phyloP scores from a whole-genome alignment of 2,888 invertebrate genomes.

The Liopterus haemorrhoidalis region DNA sequence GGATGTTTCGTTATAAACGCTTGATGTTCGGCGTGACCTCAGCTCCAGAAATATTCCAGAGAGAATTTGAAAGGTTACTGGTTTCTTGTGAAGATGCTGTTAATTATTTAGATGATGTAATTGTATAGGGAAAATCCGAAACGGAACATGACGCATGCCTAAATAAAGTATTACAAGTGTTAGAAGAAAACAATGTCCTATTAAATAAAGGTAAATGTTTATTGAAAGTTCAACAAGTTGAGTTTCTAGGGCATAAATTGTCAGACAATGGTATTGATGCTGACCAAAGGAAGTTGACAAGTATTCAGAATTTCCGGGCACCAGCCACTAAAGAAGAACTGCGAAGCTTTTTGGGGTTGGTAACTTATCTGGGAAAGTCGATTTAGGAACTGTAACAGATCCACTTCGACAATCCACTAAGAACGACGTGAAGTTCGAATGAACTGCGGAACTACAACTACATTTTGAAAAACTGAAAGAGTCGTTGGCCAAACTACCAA shows the following conservation, averaged over 20 bases:
- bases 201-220: slow-evolving; percentile 35
- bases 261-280: not conserved
- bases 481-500: too few species aligned
- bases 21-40: slow-evolving; percentile 40
- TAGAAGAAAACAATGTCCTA: slow-evolving; percentile 30
- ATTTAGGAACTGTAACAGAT: too few species aligned
- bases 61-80: slow-evolving; percentile 34
- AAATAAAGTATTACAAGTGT: slow-evolving; percentile 28
- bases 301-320: slow-evolving; percentile 3
- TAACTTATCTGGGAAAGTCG: too few species aligned
- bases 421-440: too few species aligned
- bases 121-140: slow-evolving; percentile 34
- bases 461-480: too few species aligned
- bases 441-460: too few species aligned
- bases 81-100: slow-evolving; percentile 33
- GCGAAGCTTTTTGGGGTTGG: slow-evolving; percentile 2
- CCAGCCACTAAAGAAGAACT: slow-evolving; percentile 3
- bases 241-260: slow-evolving; percentile 33
- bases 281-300: not conserved
- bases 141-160: slow-evolving; percentile 35
- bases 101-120: slow-evolving; percentile 35
- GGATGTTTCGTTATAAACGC: slow-evolving; percentile 37
- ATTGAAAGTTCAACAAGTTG: slow-evolving; percentile 23
- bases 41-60: slow-evolving; percentile 35
- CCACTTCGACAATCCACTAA: too few species aligned